phyloP scores from a whole-genome alignment of 2,797 vertebrate species.

The Coregonus ussuriensis region DNA sequence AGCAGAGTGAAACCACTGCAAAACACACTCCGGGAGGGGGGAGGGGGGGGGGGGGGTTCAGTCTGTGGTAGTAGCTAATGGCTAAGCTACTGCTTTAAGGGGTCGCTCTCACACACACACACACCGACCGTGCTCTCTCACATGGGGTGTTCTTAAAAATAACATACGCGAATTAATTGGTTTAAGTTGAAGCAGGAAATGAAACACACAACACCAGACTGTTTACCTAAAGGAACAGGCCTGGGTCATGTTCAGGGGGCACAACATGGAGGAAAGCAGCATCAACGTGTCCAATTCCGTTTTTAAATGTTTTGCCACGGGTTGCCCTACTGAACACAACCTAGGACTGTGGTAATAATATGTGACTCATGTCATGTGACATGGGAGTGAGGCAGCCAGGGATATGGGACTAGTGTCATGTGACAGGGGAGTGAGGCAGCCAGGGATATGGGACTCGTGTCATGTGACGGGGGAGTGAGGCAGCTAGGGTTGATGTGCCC shows the following conservation, averaged over 20 bases:
- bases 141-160: too few species aligned
- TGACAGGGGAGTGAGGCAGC: not conserved
- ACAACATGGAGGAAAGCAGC: not conserved
- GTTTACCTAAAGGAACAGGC: not conserved
- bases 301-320: not conserved
- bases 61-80: not conserved
- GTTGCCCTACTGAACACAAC: not conserved
- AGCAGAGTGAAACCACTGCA: constrained; percentile 13
- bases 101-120: constrained; percentile 12
- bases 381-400: not conserved
- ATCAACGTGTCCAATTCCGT: not conserved
- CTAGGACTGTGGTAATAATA: not conserved
- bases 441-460: not conserved
- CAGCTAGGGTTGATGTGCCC: not conserved
- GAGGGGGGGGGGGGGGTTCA: too few species aligned
- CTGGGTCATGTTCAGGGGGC: not conserved
- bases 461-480: not conserved
- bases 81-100: not conserved
- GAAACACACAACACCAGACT: too few species aligned
- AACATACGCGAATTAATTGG: too few species aligned
- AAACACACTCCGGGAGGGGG: not conserved
- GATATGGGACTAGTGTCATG: not conserved
- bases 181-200: too few species aligned
- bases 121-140: not conserved
- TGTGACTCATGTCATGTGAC: not conserved